Percentiles rank a stretch among this genome's conserved stretches.
phyloP scores from a whole-genome alignment of 2,113 vertebrate species.

The Halcyon senegalensis region DNA sequence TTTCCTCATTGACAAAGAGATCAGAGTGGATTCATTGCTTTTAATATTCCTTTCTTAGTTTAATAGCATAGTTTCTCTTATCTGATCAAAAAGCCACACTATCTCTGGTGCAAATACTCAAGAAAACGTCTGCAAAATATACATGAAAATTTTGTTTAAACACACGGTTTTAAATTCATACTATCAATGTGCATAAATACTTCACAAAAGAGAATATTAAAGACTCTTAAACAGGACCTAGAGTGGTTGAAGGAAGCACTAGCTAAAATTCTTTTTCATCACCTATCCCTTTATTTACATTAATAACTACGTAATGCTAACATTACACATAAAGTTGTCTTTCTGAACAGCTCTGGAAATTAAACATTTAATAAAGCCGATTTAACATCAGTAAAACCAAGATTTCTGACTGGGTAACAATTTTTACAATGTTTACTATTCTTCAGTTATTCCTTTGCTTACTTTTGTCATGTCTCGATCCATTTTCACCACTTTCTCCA shows the following conservation, averaged over 20 bases:
- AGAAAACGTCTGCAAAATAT: neutral
- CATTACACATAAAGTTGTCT: neutral
- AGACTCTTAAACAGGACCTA: neutral
- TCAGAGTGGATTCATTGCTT: neutral
- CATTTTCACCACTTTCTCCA: slow-evolving; percentile 99
- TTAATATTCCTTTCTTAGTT: neutral
- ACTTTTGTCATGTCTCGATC: slow-evolving; percentile 99
- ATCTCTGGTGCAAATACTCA: neutral
- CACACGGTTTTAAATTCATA: neutral
- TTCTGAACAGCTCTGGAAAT: neutral
- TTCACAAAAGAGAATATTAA: neutral
- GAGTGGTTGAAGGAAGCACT: neutral
- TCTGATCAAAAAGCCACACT: neutral
- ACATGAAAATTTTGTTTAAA: neutral
- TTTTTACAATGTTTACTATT: neutral
- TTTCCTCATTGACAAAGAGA: neutral
- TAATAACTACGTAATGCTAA: neutral
- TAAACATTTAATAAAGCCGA: neutral
- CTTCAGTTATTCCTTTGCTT: neutral
- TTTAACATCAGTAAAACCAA: neutral
- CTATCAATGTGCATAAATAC: neutral
- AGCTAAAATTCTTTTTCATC: neutral
- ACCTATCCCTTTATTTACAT: neutral
- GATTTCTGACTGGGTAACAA: neutral
- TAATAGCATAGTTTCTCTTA: neutral